These are phyloP conservation scores for Amblyjoppa proteus DNA, from an alignment of 2,888 invertebrate genomes.

Conservation along the genomic window DNA sequence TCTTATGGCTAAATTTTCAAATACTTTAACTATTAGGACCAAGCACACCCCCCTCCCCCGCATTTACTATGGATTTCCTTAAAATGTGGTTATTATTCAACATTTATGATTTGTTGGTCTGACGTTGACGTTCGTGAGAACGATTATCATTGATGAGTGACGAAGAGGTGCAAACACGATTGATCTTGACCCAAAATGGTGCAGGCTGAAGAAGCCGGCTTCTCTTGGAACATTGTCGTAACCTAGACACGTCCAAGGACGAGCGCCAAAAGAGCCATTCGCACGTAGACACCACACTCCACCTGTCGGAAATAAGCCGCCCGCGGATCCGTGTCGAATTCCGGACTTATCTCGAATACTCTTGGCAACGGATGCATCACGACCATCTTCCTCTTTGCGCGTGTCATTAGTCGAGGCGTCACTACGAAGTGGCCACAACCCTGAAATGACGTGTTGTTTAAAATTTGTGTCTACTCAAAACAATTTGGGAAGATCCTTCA, in stretches of 20 bases:
- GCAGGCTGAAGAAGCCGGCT: not conserved
- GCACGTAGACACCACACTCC: conserved; percentile 98
- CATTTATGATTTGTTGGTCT: too few relatives aligned
- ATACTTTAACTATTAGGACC: too few relatives aligned
- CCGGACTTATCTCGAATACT: conserved; percentile 96
- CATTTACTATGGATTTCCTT: too few relatives aligned
- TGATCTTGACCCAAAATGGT: too few relatives aligned
- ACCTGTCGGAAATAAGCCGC: conserved; percentile 99
- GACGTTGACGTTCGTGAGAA: too few relatives aligned
- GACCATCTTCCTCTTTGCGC: conserved; percentile 96
- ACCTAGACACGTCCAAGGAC: conserved; percentile 88
- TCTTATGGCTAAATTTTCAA: too few relatives aligned
- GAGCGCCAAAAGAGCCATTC: conserved; percentile 98
- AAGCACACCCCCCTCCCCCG: too few relatives aligned
- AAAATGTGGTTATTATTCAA: too few relatives aligned
- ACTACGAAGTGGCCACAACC: conserved; percentile 95
- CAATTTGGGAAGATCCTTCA: not conserved
- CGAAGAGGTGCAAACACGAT: too few relatives aligned
- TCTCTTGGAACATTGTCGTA: not conserved
- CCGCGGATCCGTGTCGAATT: conserved; percentile 97
- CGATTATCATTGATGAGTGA: too few relatives aligned
- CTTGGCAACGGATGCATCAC: conserved; percentile 99
- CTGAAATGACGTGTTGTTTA: conserved; percentile 85
- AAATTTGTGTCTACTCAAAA: not conserved
- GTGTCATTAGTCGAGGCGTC: conserved; percentile 98